Percentiles rank a stretch among this genome's conserved stretches.
These are phyloP conservation scores for Proisotoma minuta DNA, from an alignment of 2,888 invertebrate genomes.

Conservation along the genomic window DNA sequence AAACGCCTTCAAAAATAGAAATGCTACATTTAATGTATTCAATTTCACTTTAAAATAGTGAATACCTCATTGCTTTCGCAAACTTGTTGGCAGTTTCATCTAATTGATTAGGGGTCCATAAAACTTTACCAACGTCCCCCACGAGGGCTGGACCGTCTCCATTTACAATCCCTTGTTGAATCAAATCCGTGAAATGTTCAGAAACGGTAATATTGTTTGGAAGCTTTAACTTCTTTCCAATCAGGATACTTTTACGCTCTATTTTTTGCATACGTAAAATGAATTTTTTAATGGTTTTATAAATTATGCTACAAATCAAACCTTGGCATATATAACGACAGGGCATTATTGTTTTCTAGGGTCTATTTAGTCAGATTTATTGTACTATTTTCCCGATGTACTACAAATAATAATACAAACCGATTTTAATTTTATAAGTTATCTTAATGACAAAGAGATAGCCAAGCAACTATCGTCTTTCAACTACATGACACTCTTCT, in stretches of 20 bases:
- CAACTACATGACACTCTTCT: neutral
- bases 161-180: neutral
- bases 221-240: conserved; percentile 14
- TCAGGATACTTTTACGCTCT: conserved; percentile 17
- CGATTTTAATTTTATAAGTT: too few species aligned
- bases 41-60: neutral
- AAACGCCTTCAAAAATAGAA: neutral
- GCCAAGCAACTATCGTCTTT: too few species aligned
- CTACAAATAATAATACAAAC: too few species aligned
- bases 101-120: conserved; percentile 13
- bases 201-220: conserved; percentile 15
- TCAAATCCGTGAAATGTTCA: conserved; percentile 16
- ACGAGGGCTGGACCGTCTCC: conserved; percentile 15
- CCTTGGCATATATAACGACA: too few species aligned
- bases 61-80: conserved; percentile 26
- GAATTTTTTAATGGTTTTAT: too few species aligned
- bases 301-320: too few species aligned
- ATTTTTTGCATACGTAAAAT: too few species aligned
- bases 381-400: too few species aligned
- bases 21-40: neutral
- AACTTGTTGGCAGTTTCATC: conserved; percentile 28
- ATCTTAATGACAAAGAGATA: too few species aligned
- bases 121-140: neutral
- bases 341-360: too few species aligned
- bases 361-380: too few species aligned